Conservation (phyloP, 2,113 vertebrate genomes). For the Muntiacus muntjak region DNA sequence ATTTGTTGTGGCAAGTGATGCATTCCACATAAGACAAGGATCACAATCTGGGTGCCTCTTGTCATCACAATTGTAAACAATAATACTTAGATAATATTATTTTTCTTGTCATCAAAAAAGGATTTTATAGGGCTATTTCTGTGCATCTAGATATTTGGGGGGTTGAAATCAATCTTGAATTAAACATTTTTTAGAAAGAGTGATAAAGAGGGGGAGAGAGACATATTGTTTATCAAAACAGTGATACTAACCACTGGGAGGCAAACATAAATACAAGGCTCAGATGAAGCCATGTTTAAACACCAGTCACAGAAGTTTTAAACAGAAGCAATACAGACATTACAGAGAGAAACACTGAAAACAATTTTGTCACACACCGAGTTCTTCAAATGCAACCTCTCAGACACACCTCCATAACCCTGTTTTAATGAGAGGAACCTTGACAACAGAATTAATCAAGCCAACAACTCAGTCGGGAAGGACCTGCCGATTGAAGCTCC, state of each 20-base stretch:
- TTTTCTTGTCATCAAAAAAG: not conserved
- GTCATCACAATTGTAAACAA: not conserved
- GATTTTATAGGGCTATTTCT: not conserved
- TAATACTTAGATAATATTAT: not conserved
- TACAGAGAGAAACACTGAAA: not conserved
- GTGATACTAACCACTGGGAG: not conserved
- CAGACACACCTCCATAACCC: not conserved
- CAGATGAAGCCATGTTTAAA: accelerated
- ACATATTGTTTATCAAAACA: not conserved
- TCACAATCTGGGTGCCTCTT: not conserved
- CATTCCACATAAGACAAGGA: not conserved
- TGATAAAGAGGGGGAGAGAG: not conserved
- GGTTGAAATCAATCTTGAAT: not conserved
- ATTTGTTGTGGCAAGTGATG: not conserved
- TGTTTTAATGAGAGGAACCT: not conserved
- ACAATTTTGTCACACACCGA: accelerated
- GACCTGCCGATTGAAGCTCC: accelerated
- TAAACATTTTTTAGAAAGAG: not conserved
- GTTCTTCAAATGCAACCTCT: not conserved
- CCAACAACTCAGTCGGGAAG: not conserved
- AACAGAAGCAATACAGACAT: not conserved
- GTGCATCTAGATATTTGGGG: not conserved
- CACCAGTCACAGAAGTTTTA: not conserved
- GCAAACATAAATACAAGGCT: not conserved
- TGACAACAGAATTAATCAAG: not conserved